Conservation (phyloP, 2,113 vertebrate genomes). For the Calyptommatus sinebrachiatus region DNA sequence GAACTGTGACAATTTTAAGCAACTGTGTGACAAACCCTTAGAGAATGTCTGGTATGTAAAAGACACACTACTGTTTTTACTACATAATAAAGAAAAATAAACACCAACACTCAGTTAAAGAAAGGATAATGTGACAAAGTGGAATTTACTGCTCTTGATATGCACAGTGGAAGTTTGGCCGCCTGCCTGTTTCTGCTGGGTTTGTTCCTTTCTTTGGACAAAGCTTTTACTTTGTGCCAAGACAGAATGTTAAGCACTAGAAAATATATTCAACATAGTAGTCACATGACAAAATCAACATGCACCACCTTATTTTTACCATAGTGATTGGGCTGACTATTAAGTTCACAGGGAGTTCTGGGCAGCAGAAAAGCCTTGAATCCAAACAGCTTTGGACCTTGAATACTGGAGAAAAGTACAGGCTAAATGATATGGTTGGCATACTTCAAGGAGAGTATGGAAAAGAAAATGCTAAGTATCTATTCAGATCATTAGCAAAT, state of each 20-base stretch:
- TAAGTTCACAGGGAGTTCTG: constrained; percentile 2
- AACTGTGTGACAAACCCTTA: neutral
- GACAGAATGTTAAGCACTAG: neutral
- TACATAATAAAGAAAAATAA: neutral
- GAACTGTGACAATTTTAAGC: too few relatives aligned
- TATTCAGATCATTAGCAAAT: neutral
- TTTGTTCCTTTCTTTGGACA: neutral
- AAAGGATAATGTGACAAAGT: neutral
- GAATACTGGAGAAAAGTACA: neutral
- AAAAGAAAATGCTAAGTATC: neutral
- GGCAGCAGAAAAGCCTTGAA: constrained; percentile 3
- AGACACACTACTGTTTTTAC: neutral
- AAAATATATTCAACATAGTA: constrained; percentile 4
- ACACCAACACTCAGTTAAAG: neutral
- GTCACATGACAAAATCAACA: neutral
- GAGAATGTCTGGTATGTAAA: neutral
- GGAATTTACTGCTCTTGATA: neutral
- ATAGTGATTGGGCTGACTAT: constrained; percentile 12
- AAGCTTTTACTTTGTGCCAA: neutral
- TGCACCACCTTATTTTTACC: neutral
- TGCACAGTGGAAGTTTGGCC: neutral
- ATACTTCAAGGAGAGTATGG: neutral
- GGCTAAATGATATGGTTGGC: constrained; percentile 6
- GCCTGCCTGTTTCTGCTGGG: constrained; percentile 5
- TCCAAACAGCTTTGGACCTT: constrained; percentile 2